These are phyloP conservation scores for Mayetiola destructor DNA, from an alignment of 2,888 invertebrate species.

Conservation along the genomic window DNA sequence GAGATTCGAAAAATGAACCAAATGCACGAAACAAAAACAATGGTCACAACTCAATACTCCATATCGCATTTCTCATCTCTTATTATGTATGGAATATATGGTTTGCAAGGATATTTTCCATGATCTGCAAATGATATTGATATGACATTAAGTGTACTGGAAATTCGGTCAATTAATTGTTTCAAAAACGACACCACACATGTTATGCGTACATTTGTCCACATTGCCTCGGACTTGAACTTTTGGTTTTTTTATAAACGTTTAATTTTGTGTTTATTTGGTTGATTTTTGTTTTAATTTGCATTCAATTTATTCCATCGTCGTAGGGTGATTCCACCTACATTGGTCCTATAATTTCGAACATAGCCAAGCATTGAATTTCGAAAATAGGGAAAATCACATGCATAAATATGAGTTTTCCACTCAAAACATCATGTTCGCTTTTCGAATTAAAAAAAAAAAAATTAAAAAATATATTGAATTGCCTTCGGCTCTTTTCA, in stretches of 20 bases:
- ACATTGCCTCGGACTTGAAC: not conserved
- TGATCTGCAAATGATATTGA: constrained; percentile 8
- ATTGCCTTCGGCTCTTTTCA: no score
- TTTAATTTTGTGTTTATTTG: not conserved
- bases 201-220: no score
- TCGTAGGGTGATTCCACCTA: not conserved
- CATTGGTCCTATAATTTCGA: not conserved
- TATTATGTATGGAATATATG: not conserved
- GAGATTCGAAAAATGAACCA: no score
- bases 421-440: no score
- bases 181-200: not conserved
- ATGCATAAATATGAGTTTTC: no score
- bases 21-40: not conserved
- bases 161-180: constrained; percentile 13
- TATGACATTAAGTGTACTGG: constrained; percentile 7
- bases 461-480: no score
- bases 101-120: not conserved
- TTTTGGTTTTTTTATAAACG: not conserved
- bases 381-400: no score
- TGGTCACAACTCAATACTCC: not conserved
- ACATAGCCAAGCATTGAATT: not conserved
- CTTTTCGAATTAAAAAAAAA: no score
- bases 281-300: not conserved
- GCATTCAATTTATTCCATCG: not conserved
- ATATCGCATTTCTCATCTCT: not conserved